Conservation (phyloP, 2,797 vertebrate species). For the Characodon lateralis region DNA sequence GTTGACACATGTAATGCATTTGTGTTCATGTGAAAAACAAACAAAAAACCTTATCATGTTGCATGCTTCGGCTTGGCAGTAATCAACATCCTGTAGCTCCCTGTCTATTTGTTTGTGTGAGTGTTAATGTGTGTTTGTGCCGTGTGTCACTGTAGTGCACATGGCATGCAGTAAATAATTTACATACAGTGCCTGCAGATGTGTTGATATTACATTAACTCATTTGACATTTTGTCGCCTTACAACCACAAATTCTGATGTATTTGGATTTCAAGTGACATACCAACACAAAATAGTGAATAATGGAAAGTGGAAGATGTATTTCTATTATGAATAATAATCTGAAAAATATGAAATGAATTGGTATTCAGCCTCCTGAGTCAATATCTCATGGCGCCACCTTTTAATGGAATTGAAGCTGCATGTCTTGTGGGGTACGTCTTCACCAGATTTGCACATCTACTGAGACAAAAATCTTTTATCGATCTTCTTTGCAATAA, state of each 20-base stretch:
- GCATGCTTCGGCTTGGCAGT: slow-evolving; percentile 80
- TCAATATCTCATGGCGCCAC: not conserved
- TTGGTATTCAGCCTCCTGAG: not conserved
- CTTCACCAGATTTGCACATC: not conserved
- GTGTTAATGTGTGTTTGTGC: slow-evolving; percentile 42
- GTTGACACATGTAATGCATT: slow-evolving; percentile 77
- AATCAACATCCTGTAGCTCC: slow-evolving; percentile 64
- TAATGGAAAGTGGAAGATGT: not conserved
- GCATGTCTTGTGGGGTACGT: not conserved
- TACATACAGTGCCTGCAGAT: slow-evolving; percentile 10
- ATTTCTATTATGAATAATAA: not conserved
- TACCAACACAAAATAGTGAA: not conserved
- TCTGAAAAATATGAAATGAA: not conserved
- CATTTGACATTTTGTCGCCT: not conserved
- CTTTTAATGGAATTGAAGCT: not conserved
- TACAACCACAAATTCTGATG: not conserved
- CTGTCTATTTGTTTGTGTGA: slow-evolving; percentile 55
- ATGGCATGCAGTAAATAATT: slow-evolving; percentile 19
- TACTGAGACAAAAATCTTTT: not conserved
- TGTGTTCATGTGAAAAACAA: slow-evolving; percentile 77
- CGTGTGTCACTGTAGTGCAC: slow-evolving; percentile 37
- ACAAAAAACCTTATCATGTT: slow-evolving; percentile 66
- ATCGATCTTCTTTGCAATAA: not conserved
- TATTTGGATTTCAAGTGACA: not conserved
- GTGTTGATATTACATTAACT: not conserved